Conservation (phyloP, 1,140 invertebrate species). For the Popillia japonica region DNA sequence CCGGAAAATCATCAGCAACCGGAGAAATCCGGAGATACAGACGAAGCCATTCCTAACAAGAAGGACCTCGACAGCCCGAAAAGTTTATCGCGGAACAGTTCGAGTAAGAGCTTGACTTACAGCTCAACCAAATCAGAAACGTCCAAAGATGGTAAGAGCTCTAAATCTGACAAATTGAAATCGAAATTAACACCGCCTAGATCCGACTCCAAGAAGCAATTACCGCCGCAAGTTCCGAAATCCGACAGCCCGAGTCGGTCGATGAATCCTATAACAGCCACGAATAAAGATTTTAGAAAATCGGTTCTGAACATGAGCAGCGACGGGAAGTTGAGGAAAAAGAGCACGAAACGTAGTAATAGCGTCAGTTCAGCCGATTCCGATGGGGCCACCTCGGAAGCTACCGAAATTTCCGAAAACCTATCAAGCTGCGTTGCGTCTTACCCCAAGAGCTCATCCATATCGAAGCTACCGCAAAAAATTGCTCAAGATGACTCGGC, state of each 20-base stretch:
- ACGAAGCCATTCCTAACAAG: conserved; percentile 39
- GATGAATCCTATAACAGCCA: conserved; percentile 59
- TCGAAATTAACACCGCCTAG: conserved; percentile 53
- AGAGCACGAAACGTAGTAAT: conserved; percentile 59
- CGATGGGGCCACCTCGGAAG: conserved; percentile 57
- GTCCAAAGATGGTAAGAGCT: conserved; percentile 43
- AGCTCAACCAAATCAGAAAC: conserved; percentile 50
- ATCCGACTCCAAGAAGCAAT: conserved; percentile 54
- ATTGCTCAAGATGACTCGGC: conserved; percentile 56
- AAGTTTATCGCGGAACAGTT: conserved; percentile 58
- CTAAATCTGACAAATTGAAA: conserved; percentile 40
- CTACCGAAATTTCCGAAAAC: conserved; percentile 56
- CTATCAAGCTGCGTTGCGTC: conserved; percentile 51
- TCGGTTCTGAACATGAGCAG: conserved; percentile 76
- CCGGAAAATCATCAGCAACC: conserved; percentile 47
- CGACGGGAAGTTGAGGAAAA: conserved; percentile 59
- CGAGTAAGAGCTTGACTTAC: conserved; percentile 53
- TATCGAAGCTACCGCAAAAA: conserved; percentile 52
- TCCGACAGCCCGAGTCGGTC: conserved; percentile 59
- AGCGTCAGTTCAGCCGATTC: conserved; percentile 66
- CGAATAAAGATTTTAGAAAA: conserved; percentile 81
- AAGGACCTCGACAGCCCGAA: conserved; percentile 54
- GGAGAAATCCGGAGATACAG: conserved; percentile 45
- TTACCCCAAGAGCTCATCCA: conserved; percentile 49
- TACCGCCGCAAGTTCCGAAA: conserved; percentile 70